phyloP scores from a whole-genome alignment of 1,140 invertebrate genomes.

The Phthorimaea operculella region DNA sequence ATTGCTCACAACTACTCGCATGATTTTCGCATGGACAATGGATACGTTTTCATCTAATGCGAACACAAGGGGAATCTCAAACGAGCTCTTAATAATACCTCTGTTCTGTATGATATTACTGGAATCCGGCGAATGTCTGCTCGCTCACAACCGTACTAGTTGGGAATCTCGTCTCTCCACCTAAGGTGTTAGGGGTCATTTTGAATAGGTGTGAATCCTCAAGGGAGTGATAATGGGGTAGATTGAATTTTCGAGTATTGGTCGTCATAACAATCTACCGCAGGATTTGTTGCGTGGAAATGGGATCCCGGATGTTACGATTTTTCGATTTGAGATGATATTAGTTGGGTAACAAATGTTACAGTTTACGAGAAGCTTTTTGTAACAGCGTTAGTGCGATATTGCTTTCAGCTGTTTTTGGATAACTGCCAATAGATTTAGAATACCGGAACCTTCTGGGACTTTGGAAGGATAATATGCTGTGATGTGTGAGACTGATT shows the following conservation, averaged over 20 bases:
- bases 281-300: slow-evolving; percentile 29
- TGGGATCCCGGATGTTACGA: slow-evolving; percentile 5
- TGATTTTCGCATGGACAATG: not conserved
- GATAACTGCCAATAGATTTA: not conserved
- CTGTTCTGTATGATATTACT: slow-evolving; percentile 39
- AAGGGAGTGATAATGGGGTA: slow-evolving; percentile 15
- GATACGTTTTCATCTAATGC: slow-evolving; percentile 4
- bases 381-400: not conserved
- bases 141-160: slow-evolving; percentile 21
- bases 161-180: slow-evolving; percentile 15
- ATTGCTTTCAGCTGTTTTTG: not conserved
- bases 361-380: not conserved
- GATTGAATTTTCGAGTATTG: slow-evolving; percentile 39
- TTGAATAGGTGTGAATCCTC: not conserved
- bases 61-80: slow-evolving; percentile 51
- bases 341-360: not conserved
- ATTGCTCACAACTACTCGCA: no score
- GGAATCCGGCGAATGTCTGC: slow-evolving; percentile 35
- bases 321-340: not conserved
- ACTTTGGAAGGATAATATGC: no score
- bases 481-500: no score
- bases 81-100: slow-evolving; percentile 56
- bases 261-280: slow-evolving; percentile 23
- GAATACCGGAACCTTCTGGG: no score
- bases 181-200: slow-evolving; percentile 9